Evolutionary conservation across 2,797 vertebrate species (phyloP).

Genomic region (Poeciliopsis turneri): DNA sequence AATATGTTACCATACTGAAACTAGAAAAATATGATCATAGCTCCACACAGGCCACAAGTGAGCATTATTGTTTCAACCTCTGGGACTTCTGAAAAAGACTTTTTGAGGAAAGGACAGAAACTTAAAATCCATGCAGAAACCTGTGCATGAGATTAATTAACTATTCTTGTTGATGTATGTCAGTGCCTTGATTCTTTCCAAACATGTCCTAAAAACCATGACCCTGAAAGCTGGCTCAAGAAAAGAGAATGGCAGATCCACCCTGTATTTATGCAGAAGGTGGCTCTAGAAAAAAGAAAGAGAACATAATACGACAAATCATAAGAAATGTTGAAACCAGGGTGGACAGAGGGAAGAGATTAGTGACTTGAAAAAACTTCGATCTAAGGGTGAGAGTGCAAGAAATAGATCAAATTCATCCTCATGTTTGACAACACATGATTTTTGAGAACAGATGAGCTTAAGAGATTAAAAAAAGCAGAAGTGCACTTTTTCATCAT

Average conservation of each 20-base stretch:
- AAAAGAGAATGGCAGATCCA: not conserved
- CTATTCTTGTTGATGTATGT: constrained; percentile 43
- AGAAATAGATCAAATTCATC: not conserved
- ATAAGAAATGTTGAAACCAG: not conserved
- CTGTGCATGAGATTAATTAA: constrained; percentile 57
- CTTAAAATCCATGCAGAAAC: constrained; percentile 50
- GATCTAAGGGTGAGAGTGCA: not conserved
- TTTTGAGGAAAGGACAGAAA: constrained; percentile 72
- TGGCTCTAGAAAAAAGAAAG: not conserved
- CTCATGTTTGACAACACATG: not conserved
- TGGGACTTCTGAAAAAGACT: constrained; percentile 63
- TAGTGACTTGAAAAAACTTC: not conserved
- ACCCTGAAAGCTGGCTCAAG: not conserved
- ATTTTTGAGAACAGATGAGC: not conserved
- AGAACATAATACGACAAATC: not conserved
- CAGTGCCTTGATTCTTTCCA: not conserved
- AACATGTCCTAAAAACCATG: not conserved
- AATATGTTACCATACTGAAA: not conserved
- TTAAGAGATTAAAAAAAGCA: not conserved
- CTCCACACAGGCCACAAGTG: constrained; percentile 18
- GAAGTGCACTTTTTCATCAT: not conserved
- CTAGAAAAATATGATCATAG: not conserved
- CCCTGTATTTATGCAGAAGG: not conserved
- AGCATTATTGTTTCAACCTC: constrained; percentile 58
- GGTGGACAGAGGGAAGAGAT: not conserved